Evolutionary conservation across 2,888 invertebrate species (phyloP).

Genomic region (Callimorpha dominula): DNA sequence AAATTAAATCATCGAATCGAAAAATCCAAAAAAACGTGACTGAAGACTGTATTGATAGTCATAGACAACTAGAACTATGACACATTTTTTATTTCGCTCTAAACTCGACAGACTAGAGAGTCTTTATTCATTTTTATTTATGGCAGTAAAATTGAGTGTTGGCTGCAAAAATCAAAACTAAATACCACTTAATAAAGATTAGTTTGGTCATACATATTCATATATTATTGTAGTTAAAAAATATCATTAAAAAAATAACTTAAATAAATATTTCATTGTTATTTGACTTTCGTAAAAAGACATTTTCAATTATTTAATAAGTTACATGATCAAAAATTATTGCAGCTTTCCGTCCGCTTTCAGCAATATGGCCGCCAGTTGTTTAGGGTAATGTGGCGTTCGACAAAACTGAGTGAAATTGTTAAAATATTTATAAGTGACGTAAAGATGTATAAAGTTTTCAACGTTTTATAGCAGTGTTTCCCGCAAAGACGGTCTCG

Average conservation of each 20-base stretch:
- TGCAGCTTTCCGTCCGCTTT: constrained; percentile 80
- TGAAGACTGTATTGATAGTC: constrained; percentile 9
- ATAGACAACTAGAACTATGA: constrained; percentile 37
- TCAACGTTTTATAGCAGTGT: constrained; percentile 84
- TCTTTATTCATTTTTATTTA: constrained; percentile 11
- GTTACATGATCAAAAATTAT: constrained; percentile 60
- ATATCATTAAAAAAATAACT: constrained; percentile 21
- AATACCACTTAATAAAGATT: constrained; percentile 36
- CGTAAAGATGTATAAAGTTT: constrained; percentile 83
- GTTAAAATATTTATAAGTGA: constrained; percentile 81
- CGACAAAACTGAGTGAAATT: constrained; percentile 85
- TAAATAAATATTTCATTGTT: not conserved
- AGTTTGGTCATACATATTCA: constrained; percentile 14
- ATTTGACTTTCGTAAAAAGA: not conserved
- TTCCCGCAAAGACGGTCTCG: constrained; percentile 76
- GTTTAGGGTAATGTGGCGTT: constrained; percentile 87
- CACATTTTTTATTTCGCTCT: not conserved
- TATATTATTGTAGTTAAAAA: constrained; percentile 6
- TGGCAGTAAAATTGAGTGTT: constrained; percentile 43
- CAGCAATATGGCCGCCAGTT: constrained; percentile 87
- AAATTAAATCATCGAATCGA: not conserved
- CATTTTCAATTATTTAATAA: constrained; percentile 33
- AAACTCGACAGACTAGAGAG: constrained; percentile 1
- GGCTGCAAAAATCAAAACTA: constrained; percentile 46
- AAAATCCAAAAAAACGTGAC: constrained; percentile 4